phyloP scores from a whole-genome alignment of 2,888 invertebrate genomes.

The Papilio demoleus region DNA sequence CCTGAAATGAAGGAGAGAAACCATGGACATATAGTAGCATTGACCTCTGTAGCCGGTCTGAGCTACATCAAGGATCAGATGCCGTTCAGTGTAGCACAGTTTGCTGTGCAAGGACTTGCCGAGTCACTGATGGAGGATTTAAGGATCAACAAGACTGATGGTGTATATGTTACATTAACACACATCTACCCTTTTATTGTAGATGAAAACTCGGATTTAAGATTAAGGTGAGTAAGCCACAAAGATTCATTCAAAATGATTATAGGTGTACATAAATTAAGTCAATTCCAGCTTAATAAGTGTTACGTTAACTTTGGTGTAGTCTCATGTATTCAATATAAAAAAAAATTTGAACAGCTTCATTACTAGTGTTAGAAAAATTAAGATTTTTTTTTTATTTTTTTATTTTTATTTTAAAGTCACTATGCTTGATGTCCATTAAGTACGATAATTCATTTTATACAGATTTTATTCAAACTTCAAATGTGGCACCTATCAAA shows the following conservation, averaged over 20 bases:
- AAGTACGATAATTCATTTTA: too few species aligned
- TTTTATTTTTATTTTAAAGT: too few species aligned
- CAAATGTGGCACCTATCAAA: too few species aligned
- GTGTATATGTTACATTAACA: constrained; percentile 83
- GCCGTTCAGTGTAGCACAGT: constrained; percentile 85
- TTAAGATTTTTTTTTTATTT: too few species aligned
- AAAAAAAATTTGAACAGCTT: too few species aligned
- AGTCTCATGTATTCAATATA: too few species aligned
- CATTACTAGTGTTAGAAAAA: too few species aligned
- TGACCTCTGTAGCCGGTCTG: constrained; percentile 85
- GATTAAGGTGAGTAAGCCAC: constrained; percentile 73
- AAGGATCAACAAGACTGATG: constrained; percentile 80
- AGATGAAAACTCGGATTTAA: constrained; percentile 80
- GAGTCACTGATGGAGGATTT: constrained; percentile 85
- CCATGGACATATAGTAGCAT: constrained; percentile 84
- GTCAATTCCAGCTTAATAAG: too few species aligned
- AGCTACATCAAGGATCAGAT: constrained; percentile 83
- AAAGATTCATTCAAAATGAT: neutral
- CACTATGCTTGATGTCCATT: too few species aligned
- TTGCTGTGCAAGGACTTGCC: constrained; percentile 86
- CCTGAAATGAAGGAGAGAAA: constrained; percentile 84
- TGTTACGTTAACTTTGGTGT: too few species aligned
- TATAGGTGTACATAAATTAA: too few species aligned
- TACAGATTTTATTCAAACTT: too few species aligned
- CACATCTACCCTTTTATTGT: constrained; percentile 86